Conservation (phyloP, 2,888 invertebrate genomes). For the Chaitophorus viminalis region DNA sequence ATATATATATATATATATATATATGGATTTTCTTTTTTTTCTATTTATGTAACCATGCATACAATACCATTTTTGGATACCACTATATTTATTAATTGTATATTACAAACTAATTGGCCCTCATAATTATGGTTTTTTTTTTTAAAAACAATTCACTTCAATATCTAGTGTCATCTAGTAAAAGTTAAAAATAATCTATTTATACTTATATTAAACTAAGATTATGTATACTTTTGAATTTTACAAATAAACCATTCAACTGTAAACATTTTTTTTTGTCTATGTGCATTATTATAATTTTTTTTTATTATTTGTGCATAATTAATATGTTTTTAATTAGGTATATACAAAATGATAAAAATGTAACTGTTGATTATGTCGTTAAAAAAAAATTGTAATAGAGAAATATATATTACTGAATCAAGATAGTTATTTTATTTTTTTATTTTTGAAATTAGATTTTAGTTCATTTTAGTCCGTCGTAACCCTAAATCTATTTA, state of each 20-base stretch:
- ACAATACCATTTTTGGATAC: neutral
- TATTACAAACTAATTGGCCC: neutral
- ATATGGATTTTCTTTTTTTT: neutral
- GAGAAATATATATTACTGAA: neutral
- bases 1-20: neutral
- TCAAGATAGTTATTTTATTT: neutral
- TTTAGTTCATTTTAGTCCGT: constrained; percentile 27
- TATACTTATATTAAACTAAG: neutral
- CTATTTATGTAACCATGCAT: neutral
- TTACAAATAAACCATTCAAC: neutral
- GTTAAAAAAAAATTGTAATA: constrained; percentile 1
- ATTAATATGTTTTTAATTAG: neutral
- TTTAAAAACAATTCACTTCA: neutral
- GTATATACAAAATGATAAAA: neutral
- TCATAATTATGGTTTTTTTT: neutral
- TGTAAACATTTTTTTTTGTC: neutral
- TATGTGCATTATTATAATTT: neutral
- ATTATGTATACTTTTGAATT: neutral
- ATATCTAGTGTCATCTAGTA: neutral
- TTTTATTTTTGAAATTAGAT: neutral
- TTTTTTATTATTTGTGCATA: neutral
- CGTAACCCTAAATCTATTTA: constrained; percentile 19
- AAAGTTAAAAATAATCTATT: neutral
- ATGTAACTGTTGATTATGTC: neutral
- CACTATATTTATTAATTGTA: neutral